Evolutionary conservation across 2,797 vertebrate genomes (phyloP), one percentile per base, ranked within the genome.

Genomic region (Urocyon cinereoargenteus): DNA sequence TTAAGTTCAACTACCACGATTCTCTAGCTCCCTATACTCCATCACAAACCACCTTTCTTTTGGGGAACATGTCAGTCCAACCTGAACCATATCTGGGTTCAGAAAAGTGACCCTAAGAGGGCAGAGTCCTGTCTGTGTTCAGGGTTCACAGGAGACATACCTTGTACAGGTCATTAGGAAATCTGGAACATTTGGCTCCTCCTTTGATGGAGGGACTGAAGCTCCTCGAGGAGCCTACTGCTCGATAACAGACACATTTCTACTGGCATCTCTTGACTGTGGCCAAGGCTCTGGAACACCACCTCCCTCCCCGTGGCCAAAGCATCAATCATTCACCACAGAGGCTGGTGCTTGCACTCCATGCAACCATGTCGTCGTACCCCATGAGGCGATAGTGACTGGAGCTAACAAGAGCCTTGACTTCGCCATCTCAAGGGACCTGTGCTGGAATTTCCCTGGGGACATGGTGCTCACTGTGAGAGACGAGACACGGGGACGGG

Each of bases 351-450:
- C 72, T 49, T 45, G 40, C 40, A 7, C 22, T 73, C 36, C 72
- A 26, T 3, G 15, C 40, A 28, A 40, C 72, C 72, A 99, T 99
- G 99, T 98, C 98, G 16, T 98, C 98, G 9, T 0, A 1, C 86
- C 55, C 59, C 99, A 75, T 14, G 99, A 99, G 95, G 99, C 99
- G 0, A 96, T 99, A 68, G 99, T 99, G 93, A 99, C 99, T 0
- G 99, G 99, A 0, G 97, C 98, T 36, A 99, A 99, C 98, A 99
- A 99, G 97, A 99, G 99, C 16, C 99, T 99, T 0, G 99, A 99
- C 0, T 96, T 99, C 1, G 98, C 99, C 81, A 98, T 99, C 12
- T 99, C 99, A 68, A 93, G 97, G n/a, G 98, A 98, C 3, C 98
- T 99, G n/a, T 99, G 99, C 97, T 98, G 98, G 55, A 97, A 98